Base-by-base conservation (phyloP, 2,888 invertebrate genomes). In the Nasonia oneida region DNA sequence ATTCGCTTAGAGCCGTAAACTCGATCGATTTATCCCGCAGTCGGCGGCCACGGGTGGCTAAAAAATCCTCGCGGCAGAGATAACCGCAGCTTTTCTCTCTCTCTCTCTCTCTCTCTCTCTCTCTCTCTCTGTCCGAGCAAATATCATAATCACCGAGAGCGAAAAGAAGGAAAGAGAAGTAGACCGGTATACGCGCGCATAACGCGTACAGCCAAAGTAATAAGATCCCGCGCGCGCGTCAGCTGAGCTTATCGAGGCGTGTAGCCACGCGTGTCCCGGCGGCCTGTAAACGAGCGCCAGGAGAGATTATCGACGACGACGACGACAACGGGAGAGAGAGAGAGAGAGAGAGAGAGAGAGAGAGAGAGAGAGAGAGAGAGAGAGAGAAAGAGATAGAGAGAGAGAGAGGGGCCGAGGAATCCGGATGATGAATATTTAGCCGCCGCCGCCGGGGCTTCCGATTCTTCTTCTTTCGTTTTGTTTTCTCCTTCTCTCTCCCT, bases 361-460 rank as follows among this genome's bases (percentile, higher is more conserved):
- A 23, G 23, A 23, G 23, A 23, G 23, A 23, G 23, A 23, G 57
- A 57, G n/a, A 2, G 57, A 57, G 57, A 57, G 37, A 53, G n/a
- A n/a, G 57, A 29, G 64, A 29, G 29, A 29, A n/a, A n/a, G n/a
- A n/a, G n/a, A n/a, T n/a, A n/a, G 29, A 23, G 23, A 23, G 23
- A 23, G 23, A 23, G 23, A 23, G 23, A 23, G 23, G 23, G 23
- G 47, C 57, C n/a, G 73, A 73, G 73, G 73, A 73, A 73, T 73
- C 47, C 47, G 73, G 73, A 73, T 73, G 42, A 73, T 73, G 73
- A 73, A 73, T 73, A 73, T 73, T 73, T 73, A 73, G 73, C 64
- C 64, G 61, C 2, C 64, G 64, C 53, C 53, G 23, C n/a, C 57
- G 67, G 33, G 67, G 67, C 67, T 67, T 29, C 67, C 67, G 67